Conservation (phyloP, 2,113 vertebrate species). For the Zapornia atra region DNA sequence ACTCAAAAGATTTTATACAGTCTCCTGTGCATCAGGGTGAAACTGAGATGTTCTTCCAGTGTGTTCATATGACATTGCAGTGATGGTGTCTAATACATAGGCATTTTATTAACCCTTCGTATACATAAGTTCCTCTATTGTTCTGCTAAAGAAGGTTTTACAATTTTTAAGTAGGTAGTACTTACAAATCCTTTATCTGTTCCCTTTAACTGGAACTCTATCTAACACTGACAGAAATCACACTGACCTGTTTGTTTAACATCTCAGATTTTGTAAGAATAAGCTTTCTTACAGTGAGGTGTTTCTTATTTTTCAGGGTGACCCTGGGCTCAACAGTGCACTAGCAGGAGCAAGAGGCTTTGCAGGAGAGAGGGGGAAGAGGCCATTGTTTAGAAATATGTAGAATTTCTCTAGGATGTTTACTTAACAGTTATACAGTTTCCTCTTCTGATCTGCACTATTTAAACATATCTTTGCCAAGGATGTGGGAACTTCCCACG, state of each 20-base stretch:
- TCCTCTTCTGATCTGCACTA: neutral
- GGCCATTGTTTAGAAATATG: conserved; percentile 20
- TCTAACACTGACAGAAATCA: neutral
- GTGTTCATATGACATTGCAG: neutral
- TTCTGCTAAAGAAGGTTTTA: neutral
- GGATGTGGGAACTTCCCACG: neutral
- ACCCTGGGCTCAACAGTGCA: conserved; percentile 35
- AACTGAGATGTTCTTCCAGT: neutral
- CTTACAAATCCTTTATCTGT: neutral
- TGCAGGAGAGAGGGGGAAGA: conserved; percentile 39
- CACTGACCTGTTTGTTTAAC: neutral
- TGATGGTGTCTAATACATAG: neutral
- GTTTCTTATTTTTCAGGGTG: conserved; percentile 43
- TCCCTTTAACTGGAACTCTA: neutral
- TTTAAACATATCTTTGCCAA: neutral
- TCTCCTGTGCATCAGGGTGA: neutral
- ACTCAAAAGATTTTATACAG: neutral
- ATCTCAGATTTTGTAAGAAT: neutral
- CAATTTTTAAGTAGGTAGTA: neutral
- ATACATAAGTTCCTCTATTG: neutral
- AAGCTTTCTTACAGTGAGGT: neutral
- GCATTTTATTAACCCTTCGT: neutral
- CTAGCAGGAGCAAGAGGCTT: conserved; percentile 42
- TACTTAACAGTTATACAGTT: neutral
- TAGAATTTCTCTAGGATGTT: neutral